Conservation (phyloP, 2,888 invertebrate genomes). For the Dynastes tityus region DNA sequence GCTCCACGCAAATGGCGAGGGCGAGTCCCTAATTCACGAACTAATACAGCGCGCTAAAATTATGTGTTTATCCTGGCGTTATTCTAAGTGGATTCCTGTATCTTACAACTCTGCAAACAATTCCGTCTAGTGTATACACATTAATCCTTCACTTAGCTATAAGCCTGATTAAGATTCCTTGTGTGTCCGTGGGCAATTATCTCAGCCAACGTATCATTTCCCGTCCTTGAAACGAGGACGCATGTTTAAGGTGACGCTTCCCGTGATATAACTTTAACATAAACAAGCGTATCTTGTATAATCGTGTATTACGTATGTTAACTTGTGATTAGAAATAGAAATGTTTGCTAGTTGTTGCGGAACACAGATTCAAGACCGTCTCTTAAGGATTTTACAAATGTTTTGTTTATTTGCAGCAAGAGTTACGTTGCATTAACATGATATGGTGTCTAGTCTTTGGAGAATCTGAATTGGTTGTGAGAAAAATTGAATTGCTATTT, state of each 20-base stretch:
- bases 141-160: constrained; percentile 51
- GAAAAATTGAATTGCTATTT: too few species aligned
- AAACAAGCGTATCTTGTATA: constrained; percentile 3
- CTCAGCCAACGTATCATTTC: constrained; percentile 44
- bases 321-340: too few species aligned
- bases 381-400: too few species aligned
- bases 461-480: too few species aligned
- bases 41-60: constrained; percentile 43
- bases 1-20: constrained; percentile 42
- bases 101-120: constrained; percentile 50
- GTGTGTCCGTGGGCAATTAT: constrained; percentile 52
- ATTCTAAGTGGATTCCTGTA: constrained; percentile 50
- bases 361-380: too few species aligned
- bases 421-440: too few species aligned
- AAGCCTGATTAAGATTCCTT: constrained; percentile 52
- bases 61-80: constrained; percentile 48
- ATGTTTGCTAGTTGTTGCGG: too few species aligned
- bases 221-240: constrained; percentile 1
- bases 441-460: too few species aligned
- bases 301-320: too few species aligned
- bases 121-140: constrained; percentile 49
- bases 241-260: constrained; percentile 26
- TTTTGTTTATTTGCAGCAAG: too few species aligned
- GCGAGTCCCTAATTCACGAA: constrained; percentile 43
- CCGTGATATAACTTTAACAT: not conserved